Evolutionary conservation across 2,888 invertebrate species (phyloP).

Genomic region (Tridacna gigas): DNA sequence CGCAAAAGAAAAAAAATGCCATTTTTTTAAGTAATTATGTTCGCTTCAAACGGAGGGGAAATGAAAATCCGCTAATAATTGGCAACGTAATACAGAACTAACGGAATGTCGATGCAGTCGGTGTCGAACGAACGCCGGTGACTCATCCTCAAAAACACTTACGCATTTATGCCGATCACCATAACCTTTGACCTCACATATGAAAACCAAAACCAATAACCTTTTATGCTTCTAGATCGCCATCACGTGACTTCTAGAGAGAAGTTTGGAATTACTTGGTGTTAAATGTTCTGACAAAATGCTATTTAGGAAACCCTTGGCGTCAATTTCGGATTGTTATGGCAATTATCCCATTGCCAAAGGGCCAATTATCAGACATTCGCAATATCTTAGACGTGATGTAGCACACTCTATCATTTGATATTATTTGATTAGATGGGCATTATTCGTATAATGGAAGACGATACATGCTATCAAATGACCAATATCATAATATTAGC

Average conservation of each 20-base stretch:
- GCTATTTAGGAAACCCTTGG: not conserved
- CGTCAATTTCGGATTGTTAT: constrained; percentile 1
- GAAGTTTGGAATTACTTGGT: not conserved
- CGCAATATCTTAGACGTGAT: constrained; percentile 8
- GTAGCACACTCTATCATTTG: constrained; percentile 13
- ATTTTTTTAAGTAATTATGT: too few species aligned
- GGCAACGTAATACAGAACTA: too few species aligned
- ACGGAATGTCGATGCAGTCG: too few species aligned
- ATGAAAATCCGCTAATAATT: too few species aligned
- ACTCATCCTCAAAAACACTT: too few species aligned
- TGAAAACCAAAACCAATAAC: not conserved
- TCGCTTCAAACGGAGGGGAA: too few species aligned
- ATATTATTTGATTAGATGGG: constrained; percentile 14
- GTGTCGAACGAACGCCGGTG: too few species aligned
- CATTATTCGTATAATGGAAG: not conserved
- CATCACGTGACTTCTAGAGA: not conserved
- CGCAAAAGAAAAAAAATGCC: too few species aligned
- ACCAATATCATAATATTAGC: not conserved
- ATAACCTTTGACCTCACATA: not conserved
- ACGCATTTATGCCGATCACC: too few species aligned
- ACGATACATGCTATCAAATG: not conserved
- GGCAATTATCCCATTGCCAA: constrained; percentile 9
- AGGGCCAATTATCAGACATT: constrained; percentile 11
- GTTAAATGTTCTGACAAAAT: not conserved
- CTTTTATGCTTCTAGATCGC: not conserved